Evolutionary conservation across 2,888 invertebrate species (phyloP).

Genomic region (Atherix ibis): DNA sequence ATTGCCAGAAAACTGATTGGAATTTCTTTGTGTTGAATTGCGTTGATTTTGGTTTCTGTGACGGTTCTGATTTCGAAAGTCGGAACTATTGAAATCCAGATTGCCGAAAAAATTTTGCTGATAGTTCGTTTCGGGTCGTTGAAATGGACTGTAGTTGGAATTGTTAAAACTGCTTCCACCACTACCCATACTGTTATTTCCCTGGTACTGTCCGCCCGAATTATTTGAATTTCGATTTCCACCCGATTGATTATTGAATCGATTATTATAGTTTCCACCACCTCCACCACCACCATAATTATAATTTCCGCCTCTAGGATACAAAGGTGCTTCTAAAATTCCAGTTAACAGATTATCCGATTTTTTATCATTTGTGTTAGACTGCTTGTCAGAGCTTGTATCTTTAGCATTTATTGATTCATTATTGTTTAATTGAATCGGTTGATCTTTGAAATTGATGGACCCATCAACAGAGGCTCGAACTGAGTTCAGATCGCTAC

Average conservation of each 20-base stretch:
- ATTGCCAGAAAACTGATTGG: no score
- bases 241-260: conserved; percentile 18
- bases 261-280: conserved; percentile 20
- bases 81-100: conserved; percentile 1
- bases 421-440: conserved; percentile 8
- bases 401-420: conserved; percentile 4
- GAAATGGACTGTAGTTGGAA: conserved; percentile 8
- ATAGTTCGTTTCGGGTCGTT: conserved; percentile 3
- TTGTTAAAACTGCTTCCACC: conserved; percentile 3
- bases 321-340: conserved; percentile 42
- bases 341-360: no score
- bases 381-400: conserved; percentile 5
- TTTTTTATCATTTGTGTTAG: conserved; percentile 3
- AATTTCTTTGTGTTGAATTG: conserved; percentile 5
- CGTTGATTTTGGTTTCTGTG: conserved; percentile 6
- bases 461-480: conserved; percentile 38
- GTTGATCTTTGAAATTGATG: conserved; percentile 32
- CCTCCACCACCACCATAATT: conserved; percentile 29
- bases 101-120: conserved; percentile 1
- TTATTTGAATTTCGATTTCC: conserved; percentile 17
- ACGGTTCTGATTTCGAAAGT: conserved; percentile 3
- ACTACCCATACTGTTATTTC: conserved; percentile 1
- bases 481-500: conserved; percentile 38
- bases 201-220: conserved; percentile 2
- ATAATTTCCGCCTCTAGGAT: conserved; percentile 38